Conservation (phyloP, 2,113 vertebrate species). For the Pelusios castaneus region DNA sequence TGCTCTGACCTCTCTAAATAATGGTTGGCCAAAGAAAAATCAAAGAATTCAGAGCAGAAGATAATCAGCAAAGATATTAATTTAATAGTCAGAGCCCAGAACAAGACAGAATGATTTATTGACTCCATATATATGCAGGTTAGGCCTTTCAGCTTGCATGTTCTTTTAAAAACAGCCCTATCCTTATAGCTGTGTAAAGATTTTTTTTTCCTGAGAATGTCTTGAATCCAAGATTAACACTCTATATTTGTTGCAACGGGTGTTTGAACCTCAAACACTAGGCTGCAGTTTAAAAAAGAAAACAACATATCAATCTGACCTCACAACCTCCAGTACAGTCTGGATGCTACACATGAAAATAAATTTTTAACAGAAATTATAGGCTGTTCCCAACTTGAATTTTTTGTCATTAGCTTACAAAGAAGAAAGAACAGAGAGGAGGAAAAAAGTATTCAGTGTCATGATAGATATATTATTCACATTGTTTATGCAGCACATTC, state of each 20-base stretch:
- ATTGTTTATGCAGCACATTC: not conserved
- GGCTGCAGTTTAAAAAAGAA: not conserved
- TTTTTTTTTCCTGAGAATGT: not conserved
- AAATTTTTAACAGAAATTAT: not conserved
- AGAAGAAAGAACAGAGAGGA: not conserved
- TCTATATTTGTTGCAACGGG: not conserved
- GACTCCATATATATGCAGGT: not conserved
- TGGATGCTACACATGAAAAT: not conserved
- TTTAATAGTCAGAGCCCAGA: constrained; percentile 14
- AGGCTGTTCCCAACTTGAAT: accelerated
- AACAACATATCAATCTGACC: not conserved
- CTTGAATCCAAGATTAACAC: constrained; percentile 1
- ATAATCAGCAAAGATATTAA: constrained; percentile 26
- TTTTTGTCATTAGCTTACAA: not conserved
- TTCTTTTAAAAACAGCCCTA: constrained; percentile 22
- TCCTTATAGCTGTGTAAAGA: not conserved
- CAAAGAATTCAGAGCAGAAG: constrained; percentile 14
- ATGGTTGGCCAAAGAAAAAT: constrained; percentile 10
- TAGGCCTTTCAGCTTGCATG: not conserved
- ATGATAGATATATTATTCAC: not conserved
- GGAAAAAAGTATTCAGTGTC: not conserved
- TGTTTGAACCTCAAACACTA: not conserved
- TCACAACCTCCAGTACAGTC: not conserved
- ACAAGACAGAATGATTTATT: constrained; percentile 51
- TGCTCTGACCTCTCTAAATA: constrained; percentile 13